Evolutionary conservation across 2,797 vertebrate genomes (phyloP).

Genomic region (Schizothorax lantsangensis): DNA sequence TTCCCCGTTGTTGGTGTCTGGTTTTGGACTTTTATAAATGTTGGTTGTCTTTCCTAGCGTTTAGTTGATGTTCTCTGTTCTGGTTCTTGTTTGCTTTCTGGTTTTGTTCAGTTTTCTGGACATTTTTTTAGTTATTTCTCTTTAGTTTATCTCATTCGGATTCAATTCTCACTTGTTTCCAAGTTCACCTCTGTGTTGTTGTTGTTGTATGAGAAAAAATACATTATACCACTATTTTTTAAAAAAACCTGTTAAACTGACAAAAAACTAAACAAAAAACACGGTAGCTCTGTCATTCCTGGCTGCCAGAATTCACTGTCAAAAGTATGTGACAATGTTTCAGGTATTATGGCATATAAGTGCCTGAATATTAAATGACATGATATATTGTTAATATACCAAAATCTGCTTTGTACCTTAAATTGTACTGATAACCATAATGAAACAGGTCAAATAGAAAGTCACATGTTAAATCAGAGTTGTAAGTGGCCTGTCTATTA

Average conservation of each 20-base stretch:
- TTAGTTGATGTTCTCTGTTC: not conserved
- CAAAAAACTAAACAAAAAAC: not conserved
- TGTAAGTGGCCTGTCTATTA: not conserved
- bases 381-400: not conserved
- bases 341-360: not conserved
- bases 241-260: no score
- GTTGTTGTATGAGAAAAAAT: not conserved
- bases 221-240: not conserved
- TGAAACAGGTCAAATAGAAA: not conserved
- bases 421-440: not conserved
- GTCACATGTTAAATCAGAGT: not conserved
- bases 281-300: not conserved
- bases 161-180: not conserved
- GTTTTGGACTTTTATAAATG: not conserved
- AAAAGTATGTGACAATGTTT: not conserved
- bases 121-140: not conserved
- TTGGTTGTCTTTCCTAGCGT: not conserved
- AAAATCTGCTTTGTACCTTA: not conserved
- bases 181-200: not conserved
- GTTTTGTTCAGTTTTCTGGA: not conserved
- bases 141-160: not conserved
- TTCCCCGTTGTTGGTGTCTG: not conserved
- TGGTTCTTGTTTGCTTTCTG: not conserved
- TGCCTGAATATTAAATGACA: not conserved
- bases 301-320: not conserved